Evolutionary conservation across 2,888 invertebrate species (phyloP), one percentile per base, ranked within the genome.

Genomic region (Meiosimyza platycephala): DNA sequence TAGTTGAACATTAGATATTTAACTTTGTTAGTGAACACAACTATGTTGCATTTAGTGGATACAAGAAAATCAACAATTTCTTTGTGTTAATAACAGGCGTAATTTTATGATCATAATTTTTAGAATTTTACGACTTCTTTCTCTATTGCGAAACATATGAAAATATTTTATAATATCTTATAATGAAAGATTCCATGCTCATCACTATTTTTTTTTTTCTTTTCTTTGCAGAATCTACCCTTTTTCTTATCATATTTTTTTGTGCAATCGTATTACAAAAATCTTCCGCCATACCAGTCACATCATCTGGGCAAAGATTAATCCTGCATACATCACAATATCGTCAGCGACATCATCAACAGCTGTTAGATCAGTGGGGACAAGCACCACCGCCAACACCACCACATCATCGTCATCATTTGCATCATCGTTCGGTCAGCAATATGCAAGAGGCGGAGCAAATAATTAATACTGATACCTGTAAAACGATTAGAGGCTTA

Each of bases 351-450:
- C 76, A 77, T 52, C 77, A 77, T 73, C 78, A 76, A 28, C 74
- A 77, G 40, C 47, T 78, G 47, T 28, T 78, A 63, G 73, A 72
- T 16, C 65, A 79, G 63, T 76, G 76, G 55, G 69, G 76, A 48
- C 72, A 71, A 28, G 55, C 33, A 40, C 54, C 64, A 16, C 57
- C 50, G 66, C 47, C 75, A 55, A 66, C 60, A 71, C 55, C 40
- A 22, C 54, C 22, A 13, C 70, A 75, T 50, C 80, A 77, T 62
- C 80, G 64, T n/a, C 83, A 83, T 77, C 82, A 83, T 74, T 75
- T 82, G 47, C 81, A 82, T 63, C 76, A 76, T 51, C 78, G 83
- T 28, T 80, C 83, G 12, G 80, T 76, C 3, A 78, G 71, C 67
- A 75, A 72, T 18, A 47, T 69, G 73, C 40, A 40, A 15, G 40